These are phyloP conservation scores for Pteromalus puparum DNA, from an alignment of 1,140 invertebrate species.

Conservation along the genomic window DNA sequence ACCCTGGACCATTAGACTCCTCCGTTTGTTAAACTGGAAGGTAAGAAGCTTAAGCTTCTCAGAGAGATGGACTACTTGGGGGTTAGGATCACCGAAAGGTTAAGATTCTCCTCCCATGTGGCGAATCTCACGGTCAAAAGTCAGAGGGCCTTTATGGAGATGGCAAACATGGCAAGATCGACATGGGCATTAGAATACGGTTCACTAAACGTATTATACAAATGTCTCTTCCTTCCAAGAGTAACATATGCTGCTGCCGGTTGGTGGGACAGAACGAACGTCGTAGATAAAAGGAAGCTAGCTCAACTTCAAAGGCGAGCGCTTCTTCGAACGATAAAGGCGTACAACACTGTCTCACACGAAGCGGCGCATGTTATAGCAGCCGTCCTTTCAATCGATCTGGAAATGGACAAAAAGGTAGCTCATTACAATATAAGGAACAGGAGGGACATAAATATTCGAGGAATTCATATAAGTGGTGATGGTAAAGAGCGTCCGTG, in stretches of 20 bases:
- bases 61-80: constrained; percentile 46
- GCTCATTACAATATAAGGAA: constrained; percentile 32
- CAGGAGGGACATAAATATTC: not conserved
- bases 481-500: too few relatives aligned
- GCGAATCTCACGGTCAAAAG: not conserved
- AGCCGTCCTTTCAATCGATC: constrained; percentile 43
- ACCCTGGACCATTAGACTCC: not conserved
- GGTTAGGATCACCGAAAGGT: not conserved
- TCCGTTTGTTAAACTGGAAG: not conserved
- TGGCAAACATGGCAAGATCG: constrained; percentile 37
- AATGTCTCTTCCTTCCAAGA: constrained; percentile 55
- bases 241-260: constrained; percentile 59
- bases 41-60: not conserved
- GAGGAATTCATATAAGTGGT: not conserved
- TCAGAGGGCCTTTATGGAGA: not conserved
- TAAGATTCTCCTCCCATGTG: constrained; percentile 14
- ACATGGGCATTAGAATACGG: constrained; percentile 51
- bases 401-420: not conserved
- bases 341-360: constrained; percentile 58
- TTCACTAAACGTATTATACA: constrained; percentile 55
- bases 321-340: constrained; percentile 53
- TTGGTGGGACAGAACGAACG: constrained; percentile 54
- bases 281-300: not conserved
- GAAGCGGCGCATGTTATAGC: constrained; percentile 47
- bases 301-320: constrained; percentile 51